Percentiles rank a stretch among this genome's conserved stretches.
Evolutionary conservation across 2,113 vertebrate species (phyloP).

Genomic region (Trogon melanurus): DNA sequence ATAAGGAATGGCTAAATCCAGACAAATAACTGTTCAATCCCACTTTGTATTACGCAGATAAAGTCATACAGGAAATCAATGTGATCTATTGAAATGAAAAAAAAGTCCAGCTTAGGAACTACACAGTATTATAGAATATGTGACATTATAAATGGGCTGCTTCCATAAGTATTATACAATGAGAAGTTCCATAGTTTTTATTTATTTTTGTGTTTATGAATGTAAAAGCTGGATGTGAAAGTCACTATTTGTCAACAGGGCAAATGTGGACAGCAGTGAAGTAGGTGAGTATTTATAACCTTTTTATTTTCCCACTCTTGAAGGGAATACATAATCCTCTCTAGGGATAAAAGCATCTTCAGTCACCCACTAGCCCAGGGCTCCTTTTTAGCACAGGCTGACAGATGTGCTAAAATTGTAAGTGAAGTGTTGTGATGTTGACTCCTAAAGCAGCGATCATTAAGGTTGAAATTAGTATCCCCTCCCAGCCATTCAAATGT

Average conservation of each 20-base stretch:
- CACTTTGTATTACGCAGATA: slow-evolving; percentile 90
- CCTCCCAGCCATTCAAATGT: slow-evolving; percentile 67
- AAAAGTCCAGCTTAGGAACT: slow-evolving; percentile 76
- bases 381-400: slow-evolving; percentile 65
- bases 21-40: slow-evolving; percentile 82
- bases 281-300: slow-evolving; percentile 58
- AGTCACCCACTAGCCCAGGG: slow-evolving; percentile 62
- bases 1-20: slow-evolving; percentile 83
- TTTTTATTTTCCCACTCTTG: slow-evolving; percentile 37
- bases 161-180: slow-evolving; percentile 67
- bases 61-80: slow-evolving; percentile 95
- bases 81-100: slow-evolving; percentile 84
- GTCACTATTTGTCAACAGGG: slow-evolving; percentile 55
- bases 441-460: slow-evolving; percentile 70
- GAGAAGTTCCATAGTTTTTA: slow-evolving; percentile 43
- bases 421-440: slow-evolving; percentile 69
- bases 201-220: slow-evolving; percentile 61
- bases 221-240: slow-evolving; percentile 35
- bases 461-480: slow-evolving; percentile 71
- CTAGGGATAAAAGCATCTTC: slow-evolving; percentile 62
- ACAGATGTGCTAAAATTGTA: slow-evolving; percentile 67
- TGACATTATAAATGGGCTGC: slow-evolving; percentile 66
- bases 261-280: slow-evolving; percentile 27
- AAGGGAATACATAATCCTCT: slow-evolving; percentile 61
- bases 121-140: slow-evolving; percentile 43